These are phyloP conservation scores for Drosophila sp. DNA, from an alignment of 1,140 invertebrate genomes.

Conservation along the genomic window DNA sequence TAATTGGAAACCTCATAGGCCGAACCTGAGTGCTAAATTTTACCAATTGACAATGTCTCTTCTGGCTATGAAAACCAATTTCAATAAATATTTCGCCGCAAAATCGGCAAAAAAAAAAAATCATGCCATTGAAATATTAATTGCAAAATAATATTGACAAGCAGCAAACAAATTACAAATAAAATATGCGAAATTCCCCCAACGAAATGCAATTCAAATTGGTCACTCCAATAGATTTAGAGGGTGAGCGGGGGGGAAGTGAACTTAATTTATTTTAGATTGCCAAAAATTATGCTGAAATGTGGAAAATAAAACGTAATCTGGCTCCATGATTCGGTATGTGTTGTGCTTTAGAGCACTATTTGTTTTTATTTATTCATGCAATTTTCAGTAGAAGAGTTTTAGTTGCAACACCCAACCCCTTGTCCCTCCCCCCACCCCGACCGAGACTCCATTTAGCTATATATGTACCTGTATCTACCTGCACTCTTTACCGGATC, in stretches of 20 bases:
- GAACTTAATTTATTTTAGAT: constrained; percentile 12
- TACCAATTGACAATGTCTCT: constrained; percentile 33
- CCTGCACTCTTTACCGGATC: not conserved
- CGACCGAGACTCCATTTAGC: too few relatives aligned
- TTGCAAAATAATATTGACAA: constrained; percentile 76
- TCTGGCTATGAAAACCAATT: constrained; percentile 14
- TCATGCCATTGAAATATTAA: constrained; percentile 64
- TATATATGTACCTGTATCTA: not conserved
- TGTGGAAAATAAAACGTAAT: constrained; percentile 19
- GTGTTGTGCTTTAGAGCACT: not conserved
- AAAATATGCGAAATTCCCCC: constrained; percentile 54
- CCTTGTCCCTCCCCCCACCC: too few relatives aligned
- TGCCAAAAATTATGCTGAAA: constrained; percentile 46
- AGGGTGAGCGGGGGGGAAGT: too few relatives aligned
- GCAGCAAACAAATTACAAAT: constrained; percentile 64
- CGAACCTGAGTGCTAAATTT: not conserved
- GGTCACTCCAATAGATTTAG: not conserved
- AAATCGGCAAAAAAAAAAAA: constrained; percentile 5
- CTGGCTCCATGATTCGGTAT: not conserved
- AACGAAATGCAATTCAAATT: constrained; percentile 18
- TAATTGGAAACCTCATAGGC: not conserved
- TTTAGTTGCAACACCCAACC: too few relatives aligned
- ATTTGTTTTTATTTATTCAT: constrained; percentile 16
- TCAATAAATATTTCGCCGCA: constrained; percentile 17
- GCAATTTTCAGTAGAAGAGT: not conserved